Conservation (phyloP, 2,113 vertebrate genomes). For the Ranitomeya variabilis region DNA sequence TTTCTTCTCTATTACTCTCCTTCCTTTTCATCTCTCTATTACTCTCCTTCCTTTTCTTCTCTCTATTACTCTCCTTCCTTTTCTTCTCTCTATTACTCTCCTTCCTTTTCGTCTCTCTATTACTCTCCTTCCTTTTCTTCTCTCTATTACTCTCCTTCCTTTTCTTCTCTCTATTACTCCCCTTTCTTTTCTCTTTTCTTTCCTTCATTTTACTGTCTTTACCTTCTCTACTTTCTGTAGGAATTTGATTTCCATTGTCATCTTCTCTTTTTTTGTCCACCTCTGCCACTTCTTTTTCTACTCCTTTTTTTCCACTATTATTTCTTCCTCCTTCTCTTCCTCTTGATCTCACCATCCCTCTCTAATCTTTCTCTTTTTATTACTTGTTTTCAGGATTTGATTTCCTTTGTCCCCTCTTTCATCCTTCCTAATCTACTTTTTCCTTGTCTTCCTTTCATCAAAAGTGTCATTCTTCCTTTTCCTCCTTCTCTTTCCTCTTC, state of each 20-base stretch:
- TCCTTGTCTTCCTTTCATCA: too few relatives aligned
- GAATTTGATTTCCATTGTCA: neutral
- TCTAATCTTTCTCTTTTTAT: neutral
- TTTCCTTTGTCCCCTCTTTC: too few relatives aligned
- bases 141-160: too few relatives aligned
- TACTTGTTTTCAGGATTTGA: neutral
- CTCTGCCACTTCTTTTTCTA: too few relatives aligned
- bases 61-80: neutral
- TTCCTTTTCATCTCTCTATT: neutral
- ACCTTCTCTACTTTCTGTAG: neutral
- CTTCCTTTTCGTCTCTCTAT: neutral
- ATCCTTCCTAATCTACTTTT: neutral
- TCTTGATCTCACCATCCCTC: too few relatives aligned
- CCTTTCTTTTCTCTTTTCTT: neutral
- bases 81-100: fast-evolving
- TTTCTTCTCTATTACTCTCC: neutral
- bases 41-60: neutral
- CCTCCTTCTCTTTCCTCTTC: too few relatives aligned
- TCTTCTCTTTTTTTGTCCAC: too few relatives aligned
- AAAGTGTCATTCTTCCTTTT: too few relatives aligned
- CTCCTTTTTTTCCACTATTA: too few relatives aligned
- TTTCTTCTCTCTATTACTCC: too few relatives aligned
- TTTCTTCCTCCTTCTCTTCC: too few relatives aligned
- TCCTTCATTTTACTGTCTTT: neutral
- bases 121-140: neutral